These are phyloP conservation scores for Drusus annulatus DNA, from an alignment of 1,140 invertebrate genomes.

Conservation along the genomic window DNA sequence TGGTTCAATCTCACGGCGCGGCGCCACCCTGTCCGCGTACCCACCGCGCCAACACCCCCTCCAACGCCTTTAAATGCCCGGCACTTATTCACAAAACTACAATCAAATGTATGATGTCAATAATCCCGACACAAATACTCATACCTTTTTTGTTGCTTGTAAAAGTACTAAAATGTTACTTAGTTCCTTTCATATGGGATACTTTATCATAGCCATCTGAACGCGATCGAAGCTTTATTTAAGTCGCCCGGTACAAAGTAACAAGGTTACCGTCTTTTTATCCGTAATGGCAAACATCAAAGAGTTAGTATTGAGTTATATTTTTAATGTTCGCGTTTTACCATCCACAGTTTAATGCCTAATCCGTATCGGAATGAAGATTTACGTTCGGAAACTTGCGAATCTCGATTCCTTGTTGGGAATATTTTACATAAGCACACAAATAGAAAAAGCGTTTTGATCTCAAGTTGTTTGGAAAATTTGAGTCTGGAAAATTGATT, in stretches of 20 bases:
- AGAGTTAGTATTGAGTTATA: too few species aligned
- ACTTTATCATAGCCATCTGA: constrained; percentile 1
- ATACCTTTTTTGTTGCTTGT: not conserved
- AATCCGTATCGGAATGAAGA: too few species aligned
- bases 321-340: too few species aligned
- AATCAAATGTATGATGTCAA: not conserved
- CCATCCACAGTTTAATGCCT: too few species aligned
- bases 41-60: not conserved
- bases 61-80: not conserved
- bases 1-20: not conserved
- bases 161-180: not conserved
- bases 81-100: not conserved
- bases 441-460: too few species aligned
- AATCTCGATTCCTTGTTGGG: too few species aligned
- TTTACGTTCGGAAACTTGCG: too few species aligned
- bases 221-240: not conserved
- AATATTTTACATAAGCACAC: too few species aligned
- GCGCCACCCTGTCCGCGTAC: constrained; percentile 11
- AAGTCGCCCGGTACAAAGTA: not conserved
- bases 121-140: not conserved
- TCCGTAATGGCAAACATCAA: too few species aligned
- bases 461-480: too few species aligned
- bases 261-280: not conserved
- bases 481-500: too few species aligned
- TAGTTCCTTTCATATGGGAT: not conserved